Evolutionary conservation across 1,140 invertebrate genomes (phyloP), one percentile per base, ranked within the genome.

Genomic region (Bicyclus anynana): DNA sequence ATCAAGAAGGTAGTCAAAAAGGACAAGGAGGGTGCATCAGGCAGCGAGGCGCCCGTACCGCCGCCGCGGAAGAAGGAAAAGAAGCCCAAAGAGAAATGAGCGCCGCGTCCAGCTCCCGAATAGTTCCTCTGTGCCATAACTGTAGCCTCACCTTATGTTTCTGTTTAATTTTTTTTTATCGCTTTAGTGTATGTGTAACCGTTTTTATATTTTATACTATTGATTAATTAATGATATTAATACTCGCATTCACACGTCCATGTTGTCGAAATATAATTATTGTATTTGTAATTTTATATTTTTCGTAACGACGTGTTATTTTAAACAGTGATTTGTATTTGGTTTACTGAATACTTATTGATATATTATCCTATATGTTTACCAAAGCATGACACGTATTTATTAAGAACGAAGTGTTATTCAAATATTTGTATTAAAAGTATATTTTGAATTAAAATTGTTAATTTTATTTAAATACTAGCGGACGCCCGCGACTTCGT

Each of bases 31-130:
- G 64, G 55, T 33, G 72, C 64, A 16, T 58, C 76, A 40, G 68
- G 70, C 37, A 75, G 64, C 37, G 89, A 89, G 16, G 77, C 77
- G 29, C 85, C 88, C 7, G 87, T 89, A 21, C 88, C 89, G 59
- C 88, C 89, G 52, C 89, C 89, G 52, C 80, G 89, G 40, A 90
- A 90, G 75, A 90, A 90, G 69, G 87, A 89, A 71, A 89, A 89
- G 75, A 90, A 90, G 63, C 87, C 86, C 64, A 89, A 89, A 80
- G 84, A 90, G 49, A 86, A 87, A 65, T 84, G 74, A 81, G 72
- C 69, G 66, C 61, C 50, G 65, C 72, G 62, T 57, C 65, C 53
- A 65, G 61, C 73, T 65, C 66, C 65, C 66, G 51, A 57, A 71
- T 62, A 80, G 74, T 83, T 84, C 80, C 83, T 83, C 75, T 80